Conservation (phyloP, 1,140 invertebrate genomes). For the Drosophila novamexicana region DNA sequence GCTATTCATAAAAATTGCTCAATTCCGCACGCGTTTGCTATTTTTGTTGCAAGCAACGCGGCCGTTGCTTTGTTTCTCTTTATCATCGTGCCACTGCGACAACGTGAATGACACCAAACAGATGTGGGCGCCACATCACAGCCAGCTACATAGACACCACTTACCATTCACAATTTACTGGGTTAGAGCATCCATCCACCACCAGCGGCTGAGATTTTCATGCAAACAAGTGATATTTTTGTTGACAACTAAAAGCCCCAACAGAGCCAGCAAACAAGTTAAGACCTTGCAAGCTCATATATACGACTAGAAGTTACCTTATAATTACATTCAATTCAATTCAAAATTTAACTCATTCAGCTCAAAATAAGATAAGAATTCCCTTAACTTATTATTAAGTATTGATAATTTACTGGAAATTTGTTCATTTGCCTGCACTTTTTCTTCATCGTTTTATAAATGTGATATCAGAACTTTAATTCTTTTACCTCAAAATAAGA, state of each 20-base stretch:
- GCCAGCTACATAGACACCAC: slow-evolving; percentile 1
- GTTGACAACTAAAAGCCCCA: slow-evolving; percentile 63
- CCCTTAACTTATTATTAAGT: no score
- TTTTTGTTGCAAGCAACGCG: slow-evolving; percentile 49
- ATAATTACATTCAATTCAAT: not conserved
- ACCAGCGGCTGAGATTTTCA: slow-evolving; percentile 54
- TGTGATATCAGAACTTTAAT: no score
- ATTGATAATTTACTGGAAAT: no score
- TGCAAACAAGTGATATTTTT: slow-evolving; percentile 76
- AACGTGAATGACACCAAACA: slow-evolving; percentile 47
- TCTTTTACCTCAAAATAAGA: no score
- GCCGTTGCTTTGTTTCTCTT: slow-evolving; percentile 41
- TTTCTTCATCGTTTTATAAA: no score
- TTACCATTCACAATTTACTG: slow-evolving; percentile 14
- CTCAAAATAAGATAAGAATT: no score
- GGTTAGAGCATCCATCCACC: not conserved
- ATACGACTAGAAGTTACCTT: slow-evolving; percentile 1
- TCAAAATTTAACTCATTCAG: not conserved
- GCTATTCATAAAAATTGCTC: slow-evolving; percentile 77
- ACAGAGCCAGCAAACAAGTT: slow-evolving; percentile 13
- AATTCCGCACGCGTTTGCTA: slow-evolving; percentile 75
- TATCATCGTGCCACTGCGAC: slow-evolving; percentile 29
- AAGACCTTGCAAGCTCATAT: not conserved
- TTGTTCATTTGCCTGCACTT: no score
- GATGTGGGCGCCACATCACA: slow-evolving; percentile 39